Evolutionary conservation across 2,888 invertebrate species (phyloP).

Genomic region (Hemithea aestivaria): DNA sequence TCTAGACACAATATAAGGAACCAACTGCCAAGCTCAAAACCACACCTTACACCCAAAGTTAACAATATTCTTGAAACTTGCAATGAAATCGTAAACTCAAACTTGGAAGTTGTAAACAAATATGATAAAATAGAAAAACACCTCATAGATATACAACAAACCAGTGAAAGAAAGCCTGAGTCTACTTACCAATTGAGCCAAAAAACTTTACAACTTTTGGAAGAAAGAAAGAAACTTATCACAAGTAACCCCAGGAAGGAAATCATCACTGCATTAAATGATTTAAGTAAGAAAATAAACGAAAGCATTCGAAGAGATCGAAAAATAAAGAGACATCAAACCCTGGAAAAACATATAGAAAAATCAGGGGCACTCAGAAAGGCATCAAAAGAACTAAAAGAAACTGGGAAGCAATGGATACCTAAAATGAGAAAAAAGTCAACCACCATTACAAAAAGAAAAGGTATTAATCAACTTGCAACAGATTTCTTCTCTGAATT

Average conservation of each 20-base stretch:
- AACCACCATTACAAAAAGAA: neutral
- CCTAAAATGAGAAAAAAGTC: neutral
- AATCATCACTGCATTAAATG: conserved; percentile 7
- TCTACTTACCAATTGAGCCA: neutral
- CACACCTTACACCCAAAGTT: neutral
- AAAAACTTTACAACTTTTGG: neutral
- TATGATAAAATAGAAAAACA: neutral
- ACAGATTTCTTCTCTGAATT: conserved; percentile 14
- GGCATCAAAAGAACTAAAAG: conserved; percentile 22
- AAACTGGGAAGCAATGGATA: neutral
- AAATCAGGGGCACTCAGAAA: conserved; percentile 26
- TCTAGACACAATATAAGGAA: neutral
- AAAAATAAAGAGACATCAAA: conserved; percentile 12
- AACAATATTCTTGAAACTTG: no score
- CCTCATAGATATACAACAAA: neutral
- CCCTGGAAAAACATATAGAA: conserved; percentile 17
- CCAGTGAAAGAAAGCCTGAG: neutral
- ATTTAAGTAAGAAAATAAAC: conserved; percentile 23
- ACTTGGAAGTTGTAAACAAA: neutral
- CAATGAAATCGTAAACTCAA: neutral
- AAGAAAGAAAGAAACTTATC: conserved; percentile 15
- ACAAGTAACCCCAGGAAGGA: conserved; percentile 4
- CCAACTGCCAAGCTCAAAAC: neutral
- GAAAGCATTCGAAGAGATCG: conserved; percentile 22
- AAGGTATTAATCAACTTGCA: conserved; percentile 7